Evolutionary conservation across 92 coral and sea anemone genomes (phyloP), one percentile per base, ranked within the genome.

Genomic region (Heliopora coerulea): DNA sequence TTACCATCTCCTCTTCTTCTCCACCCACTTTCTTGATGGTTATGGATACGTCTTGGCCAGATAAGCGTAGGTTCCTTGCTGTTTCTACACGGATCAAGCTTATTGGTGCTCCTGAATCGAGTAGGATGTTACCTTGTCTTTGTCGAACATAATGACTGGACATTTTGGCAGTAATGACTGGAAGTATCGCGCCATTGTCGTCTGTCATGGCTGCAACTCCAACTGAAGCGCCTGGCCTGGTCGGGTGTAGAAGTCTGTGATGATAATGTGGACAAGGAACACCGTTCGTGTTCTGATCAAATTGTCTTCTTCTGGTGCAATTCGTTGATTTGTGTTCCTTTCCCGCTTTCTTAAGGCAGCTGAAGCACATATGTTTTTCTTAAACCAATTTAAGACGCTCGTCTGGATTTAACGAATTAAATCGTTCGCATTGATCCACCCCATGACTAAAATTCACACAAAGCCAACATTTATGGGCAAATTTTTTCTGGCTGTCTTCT

Each of bases 401-500:
- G 17, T 84, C 82, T 61, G 74, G 58, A 18, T 54, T 77, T 54
- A 84, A 62, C 27, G 74, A 83, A 35, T 48, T 67, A 35, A 88
- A 79, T 67, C 78, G 54, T 56, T 21, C 70, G 72, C 85, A 87
- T 63, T 83, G 87, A 63, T 87, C 91, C 2, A 85, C 83, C 91
- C 91, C n/a, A n/a, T n/a, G n/a, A n/a, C n/a, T n/a, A n/a, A n/a
- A n/a, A n/a, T n/a, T n/a, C n/a, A n/a, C n/a, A n/a, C n/a, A n/a
- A n/a, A n/a, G n/a, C 85, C 91, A 82, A 63, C 91, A 79, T 78
- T 72, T 83, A 70, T 83, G 59, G 54, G 73, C n/a, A n/a, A n/a
- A 18, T 23, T 17, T 50, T 19, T 50, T 50, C 58, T 50, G 21
- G 6, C 6, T 17, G 58, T 50, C 17, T 23, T 17, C 58, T 5